Evolutionary conservation across 2,113 vertebrate species (phyloP).

Genomic region (Hemichromis elongatus): DNA sequence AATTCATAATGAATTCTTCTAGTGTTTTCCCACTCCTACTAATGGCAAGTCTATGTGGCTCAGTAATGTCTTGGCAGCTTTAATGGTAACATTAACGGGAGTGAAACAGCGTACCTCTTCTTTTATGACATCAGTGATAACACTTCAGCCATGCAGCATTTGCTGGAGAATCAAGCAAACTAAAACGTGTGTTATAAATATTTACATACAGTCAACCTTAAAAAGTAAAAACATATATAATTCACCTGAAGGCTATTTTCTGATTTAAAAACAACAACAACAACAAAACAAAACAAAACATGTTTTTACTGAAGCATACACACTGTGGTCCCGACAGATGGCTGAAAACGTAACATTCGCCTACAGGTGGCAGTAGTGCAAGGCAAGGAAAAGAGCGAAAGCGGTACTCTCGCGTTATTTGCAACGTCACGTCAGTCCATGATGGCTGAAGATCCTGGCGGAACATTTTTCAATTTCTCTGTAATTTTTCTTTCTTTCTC

Average conservation of each 20-base stretch:
- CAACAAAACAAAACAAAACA: too few species aligned
- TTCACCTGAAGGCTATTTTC: not conserved
- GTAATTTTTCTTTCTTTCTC: slow-evolving; percentile 64
- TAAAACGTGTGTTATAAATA: not conserved
- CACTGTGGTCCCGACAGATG: not conserved
- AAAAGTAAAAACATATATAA: not conserved
- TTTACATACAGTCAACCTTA: not conserved
- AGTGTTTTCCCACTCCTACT: not conserved
- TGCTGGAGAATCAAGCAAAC: not conserved
- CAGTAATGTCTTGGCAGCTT: not conserved
- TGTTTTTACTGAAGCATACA: not conserved
- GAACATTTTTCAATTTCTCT: slow-evolving; percentile 71
- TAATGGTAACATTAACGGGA: not conserved
- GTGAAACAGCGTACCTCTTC: not conserved
- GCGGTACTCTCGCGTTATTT: slow-evolving; percentile 53
- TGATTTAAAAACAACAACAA: not conserved
- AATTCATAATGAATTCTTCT: not conserved
- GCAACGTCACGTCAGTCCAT: slow-evolving; percentile 70
- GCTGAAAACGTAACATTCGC: not conserved
- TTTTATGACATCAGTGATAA: not conserved
- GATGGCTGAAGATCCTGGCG: slow-evolving; percentile 83
- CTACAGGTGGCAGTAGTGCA: slow-evolving; percentile 4
- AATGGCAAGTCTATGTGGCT: not conserved
- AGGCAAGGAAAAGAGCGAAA: not conserved
- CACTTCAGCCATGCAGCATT: not conserved